phyloP scores from a whole-genome alignment of 1,140 invertebrate species.

The Danaus melanippus region DNA sequence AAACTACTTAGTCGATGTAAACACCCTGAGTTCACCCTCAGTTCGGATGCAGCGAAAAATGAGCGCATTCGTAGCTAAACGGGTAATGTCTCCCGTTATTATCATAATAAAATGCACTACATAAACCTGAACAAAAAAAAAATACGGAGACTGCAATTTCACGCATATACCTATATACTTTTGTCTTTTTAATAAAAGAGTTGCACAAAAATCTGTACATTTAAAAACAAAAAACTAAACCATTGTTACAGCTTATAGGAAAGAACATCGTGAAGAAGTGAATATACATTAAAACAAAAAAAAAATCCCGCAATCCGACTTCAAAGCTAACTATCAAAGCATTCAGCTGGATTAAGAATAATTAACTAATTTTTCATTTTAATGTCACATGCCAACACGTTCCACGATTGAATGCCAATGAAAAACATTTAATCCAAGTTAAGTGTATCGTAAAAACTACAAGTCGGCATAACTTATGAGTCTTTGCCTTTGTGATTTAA shows the following conservation, averaged over 20 bases:
- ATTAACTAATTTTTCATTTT: constrained; percentile 71
- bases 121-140: constrained; percentile 33
- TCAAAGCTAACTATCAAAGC: constrained; percentile 31
- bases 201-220: constrained; percentile 23
- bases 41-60: constrained; percentile 57
- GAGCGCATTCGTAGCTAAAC: constrained; percentile 61
- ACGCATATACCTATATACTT: constrained; percentile 33
- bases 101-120: constrained; percentile 59
- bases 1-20: constrained; percentile 31
- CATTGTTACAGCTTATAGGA: constrained; percentile 20
- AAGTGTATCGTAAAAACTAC: constrained; percentile 66
- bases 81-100: constrained; percentile 63
- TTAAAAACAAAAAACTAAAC: constrained; percentile 25
- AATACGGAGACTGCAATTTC: constrained; percentile 29
- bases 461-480: constrained; percentile 64
- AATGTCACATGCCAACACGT: constrained; percentile 70
- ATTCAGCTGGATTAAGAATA: constrained; percentile 62
- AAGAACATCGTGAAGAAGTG: constrained; percentile 15
- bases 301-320: constrained; percentile 25
- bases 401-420: constrained; percentile 30
- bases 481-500: constrained; percentile 57
- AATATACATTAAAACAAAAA: constrained; percentile 24
- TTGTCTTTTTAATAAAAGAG: constrained; percentile 31
- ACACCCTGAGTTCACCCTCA: constrained; percentile 34
- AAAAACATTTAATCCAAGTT: constrained; percentile 63